A percentile compares a stretch with the other conserved stretches of the same genome.
Conservation (phyloP, 2,888 invertebrate genomes). For the Tetragnatha montana region DNA sequence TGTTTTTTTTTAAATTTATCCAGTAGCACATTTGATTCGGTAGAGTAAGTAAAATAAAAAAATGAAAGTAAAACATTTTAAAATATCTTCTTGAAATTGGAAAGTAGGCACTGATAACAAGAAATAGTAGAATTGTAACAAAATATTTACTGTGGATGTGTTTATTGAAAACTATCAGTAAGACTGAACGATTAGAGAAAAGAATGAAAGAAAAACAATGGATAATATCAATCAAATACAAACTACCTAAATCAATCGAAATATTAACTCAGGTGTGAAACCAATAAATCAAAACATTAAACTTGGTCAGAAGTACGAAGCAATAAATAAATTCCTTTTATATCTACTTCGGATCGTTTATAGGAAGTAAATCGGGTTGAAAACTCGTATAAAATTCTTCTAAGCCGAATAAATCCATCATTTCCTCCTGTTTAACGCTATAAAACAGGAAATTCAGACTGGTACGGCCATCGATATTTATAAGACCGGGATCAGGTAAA, state of each 20-base stretch:
- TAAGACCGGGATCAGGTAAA: not conserved
- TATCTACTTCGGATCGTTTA: slow-evolving; percentile 45
- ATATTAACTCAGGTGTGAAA: not conserved
- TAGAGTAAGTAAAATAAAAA: no score
- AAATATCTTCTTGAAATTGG: no score
- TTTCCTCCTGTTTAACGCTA: slow-evolving; percentile 11
- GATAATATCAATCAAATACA: slow-evolving; percentile 8
- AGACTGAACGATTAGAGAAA: no score
- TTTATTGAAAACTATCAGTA: no score
- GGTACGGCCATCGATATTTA: not conserved
- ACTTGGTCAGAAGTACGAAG: slow-evolving; percentile 4
- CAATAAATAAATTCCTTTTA: slow-evolving; percentile 55
- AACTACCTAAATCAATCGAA: not conserved
- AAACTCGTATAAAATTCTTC: slow-evolving; percentile 44
- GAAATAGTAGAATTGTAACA: no score
- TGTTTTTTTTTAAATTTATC: no score
- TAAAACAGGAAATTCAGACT: slow-evolving; percentile 10
- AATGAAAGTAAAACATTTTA: no score
- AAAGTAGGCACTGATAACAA: no score
- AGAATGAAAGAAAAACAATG: not conserved
- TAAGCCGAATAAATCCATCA: slow-evolving; percentile 54
- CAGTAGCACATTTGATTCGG: no score
- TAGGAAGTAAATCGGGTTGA: slow-evolving; percentile 45
- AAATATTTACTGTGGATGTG: no score
- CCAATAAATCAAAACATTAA: slow-evolving; percentile 39